Evolutionary conservation across 2,888 invertebrate genomes (phyloP), one percentile per base, ranked within the genome.

Genomic region (Apodemia mormo): DNA sequence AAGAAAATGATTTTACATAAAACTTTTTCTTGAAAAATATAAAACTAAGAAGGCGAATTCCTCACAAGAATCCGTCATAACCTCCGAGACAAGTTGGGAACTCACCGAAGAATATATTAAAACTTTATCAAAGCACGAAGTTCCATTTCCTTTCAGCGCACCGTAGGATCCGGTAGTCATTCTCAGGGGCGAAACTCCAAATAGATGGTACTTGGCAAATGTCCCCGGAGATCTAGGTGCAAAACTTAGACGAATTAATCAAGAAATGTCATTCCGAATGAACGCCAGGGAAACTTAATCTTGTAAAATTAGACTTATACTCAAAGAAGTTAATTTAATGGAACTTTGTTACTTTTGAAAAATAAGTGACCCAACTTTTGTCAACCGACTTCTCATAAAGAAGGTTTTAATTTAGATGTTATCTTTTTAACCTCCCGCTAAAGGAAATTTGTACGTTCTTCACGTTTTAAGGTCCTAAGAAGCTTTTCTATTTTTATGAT

Each of bases 31-130:
- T n/a, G 49, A 1, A 14, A 49, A 49, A 49, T 52, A 52, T 52
- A 52, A 52, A 52, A 52, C 52, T 52, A n/a, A 52, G 52, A n/a
- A 52, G 52, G 52, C 52, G 72, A 72, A 74, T 74, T 73, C 72
- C 79, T 82, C 81, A 81, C 80, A 81, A 73, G 83, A 82, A 85
- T 83, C 80, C 85, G 84, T 89, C 90, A 90, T 90, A 90, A 88
- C 87, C 85, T 83, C 77, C 75, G 81, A 84, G 85, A 85, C 86
- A 87, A 88, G 82, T 89, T 84, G 82, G 82, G 79, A 89, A 90
- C 87, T 88, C 85, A 80, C 85, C 85, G 85, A 89, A 89, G 92
- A 93, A 93, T 93, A 92, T 90, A 92, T 93, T 92, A 92, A 92
- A 93, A 93, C 90, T 93, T 92, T 90, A 87, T 90, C 92, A 92